Evolutionary conservation across 2,888 invertebrate species (phyloP), one percentile per base, ranked within the genome.

Genomic region (Ennomos quercinarius): DNA sequence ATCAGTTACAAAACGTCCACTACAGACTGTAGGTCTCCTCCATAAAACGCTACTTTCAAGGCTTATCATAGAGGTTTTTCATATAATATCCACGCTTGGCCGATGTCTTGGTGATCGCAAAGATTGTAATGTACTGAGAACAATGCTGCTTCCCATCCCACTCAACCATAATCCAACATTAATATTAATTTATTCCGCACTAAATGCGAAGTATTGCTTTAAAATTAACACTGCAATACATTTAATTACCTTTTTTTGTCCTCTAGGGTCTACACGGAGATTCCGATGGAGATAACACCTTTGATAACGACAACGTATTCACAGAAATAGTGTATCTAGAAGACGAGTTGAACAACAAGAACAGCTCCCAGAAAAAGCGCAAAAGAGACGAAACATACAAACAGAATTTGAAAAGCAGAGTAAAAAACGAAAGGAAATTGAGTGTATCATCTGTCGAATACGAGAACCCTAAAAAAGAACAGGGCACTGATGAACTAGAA

Each of bases 271-370:
- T 64, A 2, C 67, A 68, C 0, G 63, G 68, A 9, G 68, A 65
- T 1, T 63, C 75, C 0, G 72, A 74, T 1, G 66, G 64, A 8
- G 64, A 64, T 0, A 63, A 62, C 5, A 61, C 56, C 4, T 12
- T 56, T 0, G 66, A 46, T 0, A 62, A 68, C 0, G 66, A 68
- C 0, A 70, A 73, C 8, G 43, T 63, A 0, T 82, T 66, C 67
- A 78, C 83, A 0, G 84, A 85, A 59, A 68, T 84, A 0, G 70
- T 84, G 0, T 85, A 85, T 40, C 66, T 85, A 0, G 82, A 83
- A 8, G 76, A 76, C 0, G 75, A 75, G 47, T 8, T 12, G 13
- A 46, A 36, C 41, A n/a, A 9, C 13, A 43, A 40, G 39, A 42
- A 12, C 0, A 63, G 65, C 5, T 46, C 41, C 1, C 44, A 37